Base-by-base conservation (phyloP, 2,888 invertebrate species). In the Drosophila diplacantha region DNA sequence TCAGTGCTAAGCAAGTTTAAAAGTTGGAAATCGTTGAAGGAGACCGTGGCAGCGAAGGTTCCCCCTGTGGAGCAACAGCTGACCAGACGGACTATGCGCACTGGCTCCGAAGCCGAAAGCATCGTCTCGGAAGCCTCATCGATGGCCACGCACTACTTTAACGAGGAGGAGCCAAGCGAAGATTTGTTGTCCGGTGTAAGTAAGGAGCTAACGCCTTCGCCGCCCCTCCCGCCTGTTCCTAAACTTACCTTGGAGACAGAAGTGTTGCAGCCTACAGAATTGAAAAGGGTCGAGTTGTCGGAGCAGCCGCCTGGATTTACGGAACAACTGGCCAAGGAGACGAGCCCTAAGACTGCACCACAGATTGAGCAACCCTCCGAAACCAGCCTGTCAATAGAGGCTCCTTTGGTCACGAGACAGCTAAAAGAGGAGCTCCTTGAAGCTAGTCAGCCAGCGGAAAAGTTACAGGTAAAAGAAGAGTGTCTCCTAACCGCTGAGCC, bases 1-100 rank as follows among this genome's bases (percentile, higher is more conserved):
- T 59, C 53, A 1, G 44, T 84, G 5, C 52, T 85, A 3, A 71
- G 60, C 50, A 81, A 83, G 51, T 81, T 85, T 24, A 67, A 63
- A 3, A 81, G 66, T 29, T 63, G 76, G 31, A 82, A 78, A 49
- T 49, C 44, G 8, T 31, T 83, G 1, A 69, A 49, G 12, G 7
- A 37, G 8, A 12, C 24, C 3, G 32, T 34, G n/a, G 26, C 51
- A 38, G 34, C 24, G 3, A 22, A 22, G 12, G 12, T 31, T 14
- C 18, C n/a, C 4, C 14, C 26, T 5, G 24, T 26, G 11, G n/a
- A 31, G 16, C n/a, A 26, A 3, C 37, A n/a, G 11, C 22, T 29
- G 18, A 9, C 9, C 12, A n/a, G 9, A 35, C 39, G 22, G 14
- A 18, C 14, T 11, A 18, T 7, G 12, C 43, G 29, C 35, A 26